Evolutionary conservation across 2,113 vertebrate species (phyloP).

Genomic region (Speoplatyrhinus poulsoni): DNA sequence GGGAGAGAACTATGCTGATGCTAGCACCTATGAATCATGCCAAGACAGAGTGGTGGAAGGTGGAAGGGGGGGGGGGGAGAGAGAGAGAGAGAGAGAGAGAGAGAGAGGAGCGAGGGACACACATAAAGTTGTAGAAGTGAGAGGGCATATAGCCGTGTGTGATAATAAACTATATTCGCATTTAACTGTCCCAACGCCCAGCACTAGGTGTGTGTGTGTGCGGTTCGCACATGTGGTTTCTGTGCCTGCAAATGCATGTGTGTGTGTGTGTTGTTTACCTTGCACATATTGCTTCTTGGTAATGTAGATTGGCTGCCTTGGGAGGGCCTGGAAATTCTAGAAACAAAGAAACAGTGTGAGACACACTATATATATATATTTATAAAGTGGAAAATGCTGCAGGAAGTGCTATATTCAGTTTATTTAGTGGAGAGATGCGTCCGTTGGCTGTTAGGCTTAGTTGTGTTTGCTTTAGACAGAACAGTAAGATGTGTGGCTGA

Average conservation of each 20-base stretch:
- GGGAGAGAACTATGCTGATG: no score
- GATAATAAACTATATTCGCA: background rate
- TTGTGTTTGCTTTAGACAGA: no score
- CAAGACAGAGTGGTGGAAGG: background rate
- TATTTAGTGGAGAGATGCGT: no score
- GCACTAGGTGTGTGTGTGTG: background rate
- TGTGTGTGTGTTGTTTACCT: slow-evolving; percentile 50
- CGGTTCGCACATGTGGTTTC: no score
- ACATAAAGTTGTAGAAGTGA: no score
- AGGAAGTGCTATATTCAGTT: no score
- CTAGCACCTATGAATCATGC: no score
- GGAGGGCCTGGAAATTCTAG: slow-evolving; percentile 77
- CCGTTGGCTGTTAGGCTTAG: no score
- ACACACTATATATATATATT: background rate
- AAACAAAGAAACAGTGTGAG: slow-evolving; percentile 13
- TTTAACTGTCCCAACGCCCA: background rate
- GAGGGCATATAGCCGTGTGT: background rate
- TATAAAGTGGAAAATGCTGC: no score
- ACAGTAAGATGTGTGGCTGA: no score
- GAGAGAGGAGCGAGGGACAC: background rate
- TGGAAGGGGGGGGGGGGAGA: no score
- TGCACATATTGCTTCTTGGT: slow-evolving; percentile 59
- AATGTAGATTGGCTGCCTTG: slow-evolving; percentile 71
- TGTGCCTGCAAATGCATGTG: background rate
- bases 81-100: slow-evolving; percentile 1